phyloP scores from a whole-genome alignment of 2,797 vertebrate species.

The Epinephelus awoara region DNA sequence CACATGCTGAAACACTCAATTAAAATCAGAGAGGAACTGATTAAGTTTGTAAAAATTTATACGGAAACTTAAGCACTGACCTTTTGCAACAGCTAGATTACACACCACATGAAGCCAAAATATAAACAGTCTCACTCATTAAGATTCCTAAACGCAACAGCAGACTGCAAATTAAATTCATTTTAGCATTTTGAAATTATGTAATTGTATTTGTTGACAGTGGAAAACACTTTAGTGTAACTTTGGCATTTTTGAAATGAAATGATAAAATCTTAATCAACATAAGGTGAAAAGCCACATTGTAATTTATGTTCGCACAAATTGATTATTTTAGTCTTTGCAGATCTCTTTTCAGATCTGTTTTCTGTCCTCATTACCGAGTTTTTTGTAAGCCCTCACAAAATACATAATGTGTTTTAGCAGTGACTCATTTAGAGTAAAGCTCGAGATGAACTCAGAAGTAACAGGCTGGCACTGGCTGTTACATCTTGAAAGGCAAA shows the following conservation, averaged over 20 bases:
- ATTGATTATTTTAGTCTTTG: background rate
- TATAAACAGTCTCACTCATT: slow-evolving; percentile 32
- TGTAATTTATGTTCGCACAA: background rate
- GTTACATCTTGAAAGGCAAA: slow-evolving; percentile 8
- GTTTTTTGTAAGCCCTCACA: background rate
- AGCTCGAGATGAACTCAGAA: background rate
- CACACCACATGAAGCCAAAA: slow-evolving; percentile 20
- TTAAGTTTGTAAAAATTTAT: slow-evolving; percentile 36
- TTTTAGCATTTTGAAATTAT: slow-evolving; percentile 25
- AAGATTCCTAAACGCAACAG: slow-evolving; percentile 18
- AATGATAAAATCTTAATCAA: background rate
- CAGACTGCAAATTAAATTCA: slow-evolving; percentile 14
- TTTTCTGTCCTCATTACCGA: background rate
- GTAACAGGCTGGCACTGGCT: background rate
- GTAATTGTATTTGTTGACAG: background rate
- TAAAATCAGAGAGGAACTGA: slow-evolving; percentile 57
- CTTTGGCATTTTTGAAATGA: background rate
- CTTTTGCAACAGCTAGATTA: slow-evolving; percentile 38
- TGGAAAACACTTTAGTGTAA: background rate
- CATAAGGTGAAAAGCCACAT: background rate
- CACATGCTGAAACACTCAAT: slow-evolving; percentile 53
- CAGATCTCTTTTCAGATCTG: background rate
- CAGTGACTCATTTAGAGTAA: background rate
- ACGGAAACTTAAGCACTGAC: slow-evolving; percentile 44
- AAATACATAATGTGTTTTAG: background rate